Conservation (phyloP, 2,888 invertebrate genomes). For the Crematogaster levior region DNA sequence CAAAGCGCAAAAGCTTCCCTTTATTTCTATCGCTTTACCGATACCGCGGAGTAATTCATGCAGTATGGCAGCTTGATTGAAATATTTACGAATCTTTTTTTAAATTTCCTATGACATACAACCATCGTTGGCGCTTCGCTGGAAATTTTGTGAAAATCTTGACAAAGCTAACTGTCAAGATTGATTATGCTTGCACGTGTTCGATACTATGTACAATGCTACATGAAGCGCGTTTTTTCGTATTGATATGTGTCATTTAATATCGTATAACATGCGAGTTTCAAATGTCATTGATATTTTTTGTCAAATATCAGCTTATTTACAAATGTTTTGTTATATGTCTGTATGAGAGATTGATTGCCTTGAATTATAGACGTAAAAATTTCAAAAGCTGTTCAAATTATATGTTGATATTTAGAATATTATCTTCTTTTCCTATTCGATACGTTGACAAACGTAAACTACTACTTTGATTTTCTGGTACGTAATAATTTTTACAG, state of each 20-base stretch:
- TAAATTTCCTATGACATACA: background rate
- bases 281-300: slow-evolving; percentile 26
- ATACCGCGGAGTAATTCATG: slow-evolving; percentile 18
- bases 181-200: slow-evolving; percentile 48
- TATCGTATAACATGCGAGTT: slow-evolving; percentile 24
- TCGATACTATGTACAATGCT: slow-evolving; percentile 33
- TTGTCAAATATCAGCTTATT: background rate
- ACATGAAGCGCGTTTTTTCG: slow-evolving; percentile 49
- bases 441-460: background rate
- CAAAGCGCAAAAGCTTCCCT: slow-evolving; percentile 23
- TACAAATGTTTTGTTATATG: background rate
- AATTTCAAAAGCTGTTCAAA: background rate
- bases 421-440: background rate
- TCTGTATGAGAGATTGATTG: background rate
- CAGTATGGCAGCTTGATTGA: slow-evolving; percentile 1
- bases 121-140: background rate
- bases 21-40: background rate
- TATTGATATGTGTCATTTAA: slow-evolving; percentile 40
- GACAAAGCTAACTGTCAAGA: slow-evolving; percentile 48
- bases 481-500: background rate
- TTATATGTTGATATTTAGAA: slow-evolving; percentile 1
- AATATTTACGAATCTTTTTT: slow-evolving; percentile 17
- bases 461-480: background rate
- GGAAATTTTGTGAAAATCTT: slow-evolving; percentile 48
- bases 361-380: background rate